Evolutionary conservation across 2,113 vertebrate species (phyloP).

Genomic region (Leptobrachium ailaonicum): DNA sequence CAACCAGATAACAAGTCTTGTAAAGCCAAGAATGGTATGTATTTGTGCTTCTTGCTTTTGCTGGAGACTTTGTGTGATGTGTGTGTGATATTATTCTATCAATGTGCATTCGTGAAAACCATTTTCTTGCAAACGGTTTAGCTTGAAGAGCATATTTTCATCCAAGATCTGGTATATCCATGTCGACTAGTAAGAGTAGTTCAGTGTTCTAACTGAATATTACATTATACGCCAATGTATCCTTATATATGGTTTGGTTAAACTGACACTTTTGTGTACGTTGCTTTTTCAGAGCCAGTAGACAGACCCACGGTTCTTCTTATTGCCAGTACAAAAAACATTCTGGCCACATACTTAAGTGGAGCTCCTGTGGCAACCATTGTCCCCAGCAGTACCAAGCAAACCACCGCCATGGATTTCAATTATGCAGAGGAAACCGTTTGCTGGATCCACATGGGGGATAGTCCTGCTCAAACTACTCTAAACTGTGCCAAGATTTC

Average conservation of each 20-base stretch:
- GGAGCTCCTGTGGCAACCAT: constrained; percentile 79
- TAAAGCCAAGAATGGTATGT: constrained; percentile 94
- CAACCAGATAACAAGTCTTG: constrained; percentile 96
- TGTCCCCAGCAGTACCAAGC: constrained; percentile 83
- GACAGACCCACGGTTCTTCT: constrained; percentile 87
- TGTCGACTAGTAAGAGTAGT: too few relatives aligned
- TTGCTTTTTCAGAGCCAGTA: constrained; percentile 74
- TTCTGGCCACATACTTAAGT: constrained; percentile 86
- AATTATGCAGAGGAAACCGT: constrained; percentile 86
- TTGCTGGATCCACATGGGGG: constrained; percentile 93
- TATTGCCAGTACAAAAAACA: constrained; percentile 94
- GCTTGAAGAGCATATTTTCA: too few relatives aligned
- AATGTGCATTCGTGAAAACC: too few relatives aligned
- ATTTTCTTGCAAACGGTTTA: too few relatives aligned
- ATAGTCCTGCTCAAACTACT: constrained; percentile 79
- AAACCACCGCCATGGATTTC: constrained; percentile 97
- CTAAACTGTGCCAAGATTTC: constrained; percentile 92
- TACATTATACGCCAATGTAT: too few relatives aligned
- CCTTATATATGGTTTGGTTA: too few relatives aligned
- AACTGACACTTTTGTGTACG: too few relatives aligned
- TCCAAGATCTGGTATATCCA: too few relatives aligned
- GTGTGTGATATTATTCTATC: too few relatives aligned
- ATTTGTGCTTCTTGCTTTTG: neutral
- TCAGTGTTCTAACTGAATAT: too few relatives aligned
- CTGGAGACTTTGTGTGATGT: too few relatives aligned